phyloP scores from a whole-genome alignment of 2,888 invertebrate species.

The Mythimna ferrago region DNA sequence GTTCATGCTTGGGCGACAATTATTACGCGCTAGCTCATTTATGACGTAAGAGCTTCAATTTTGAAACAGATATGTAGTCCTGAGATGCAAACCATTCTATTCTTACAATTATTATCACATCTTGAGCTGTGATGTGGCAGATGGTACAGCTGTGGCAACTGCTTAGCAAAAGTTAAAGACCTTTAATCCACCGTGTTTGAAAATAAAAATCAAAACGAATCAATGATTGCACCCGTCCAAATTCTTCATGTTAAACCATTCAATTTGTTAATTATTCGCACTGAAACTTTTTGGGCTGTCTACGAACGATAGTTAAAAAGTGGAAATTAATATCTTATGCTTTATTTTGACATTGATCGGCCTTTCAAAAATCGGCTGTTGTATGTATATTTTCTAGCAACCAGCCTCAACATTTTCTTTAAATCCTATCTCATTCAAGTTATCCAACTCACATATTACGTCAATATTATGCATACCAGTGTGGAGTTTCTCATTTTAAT shows the following conservation, averaged over 20 bases:
- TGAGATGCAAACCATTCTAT: not conserved
- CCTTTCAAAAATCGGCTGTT: too few species aligned
- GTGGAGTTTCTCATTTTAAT: slow-evolving; percentile 28
- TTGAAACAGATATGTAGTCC: slow-evolving; percentile 20
- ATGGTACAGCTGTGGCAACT: not conserved
- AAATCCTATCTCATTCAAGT: not conserved
- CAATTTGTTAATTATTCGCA: slow-evolving; percentile 2
- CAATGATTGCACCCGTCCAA: slow-evolving; percentile 10
- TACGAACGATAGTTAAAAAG: not conserved
- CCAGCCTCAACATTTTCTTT: not conserved
- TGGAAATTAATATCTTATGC: not conserved
- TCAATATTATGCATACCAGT: slow-evolving; percentile 4
- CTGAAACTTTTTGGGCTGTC: not conserved
- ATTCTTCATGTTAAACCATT: not conserved
- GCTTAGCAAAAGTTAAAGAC: slow-evolving; percentile 26
- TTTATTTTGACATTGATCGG: too few species aligned
- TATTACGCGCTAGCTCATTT: slow-evolving; percentile 60
- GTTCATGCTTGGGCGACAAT: slow-evolving; percentile 80
- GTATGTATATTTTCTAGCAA: not conserved
- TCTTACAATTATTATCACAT: not conserved
- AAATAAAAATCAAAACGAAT: slow-evolving; percentile 27
- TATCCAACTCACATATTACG: slow-evolving; percentile 21
- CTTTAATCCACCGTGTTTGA: slow-evolving; percentile 22
- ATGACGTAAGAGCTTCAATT: slow-evolving; percentile 50
- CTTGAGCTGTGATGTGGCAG: not conserved